Base-by-base conservation (phyloP, 2,797 vertebrate genomes). In the Synaphobranchus kaupii region DNA sequence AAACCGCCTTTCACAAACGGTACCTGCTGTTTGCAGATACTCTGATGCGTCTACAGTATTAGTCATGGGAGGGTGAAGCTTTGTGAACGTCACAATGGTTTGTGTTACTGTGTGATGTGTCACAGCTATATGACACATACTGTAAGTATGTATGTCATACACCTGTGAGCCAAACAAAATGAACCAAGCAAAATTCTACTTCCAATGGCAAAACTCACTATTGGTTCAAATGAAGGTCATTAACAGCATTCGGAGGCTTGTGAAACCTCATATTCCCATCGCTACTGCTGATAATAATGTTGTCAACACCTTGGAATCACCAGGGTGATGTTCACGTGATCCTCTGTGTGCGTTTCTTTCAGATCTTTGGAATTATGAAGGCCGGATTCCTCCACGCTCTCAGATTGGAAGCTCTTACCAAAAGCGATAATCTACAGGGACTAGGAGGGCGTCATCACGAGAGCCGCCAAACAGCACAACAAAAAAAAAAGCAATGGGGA, bases 361-460 rank as follows among this genome's bases (percentile, higher is more conserved):
- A 58, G 39, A 84, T 13, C n/a, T 31, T 84, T 6, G 83, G n/a
- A n/a, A 84, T 56, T 56, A 84, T 60, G 54, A 15, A 58, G 28
- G 54, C 60, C 28, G n/a, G 20, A 48, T 10, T 17, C 34, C 39
- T 25, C 22, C 39, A 13, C 20, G 13, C 54, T 39, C n/a, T 63
- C 47, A 86, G 50, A 78, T 48, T 28, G 50, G 4, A 25, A 15
- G 85, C 71, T 34, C 50, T 78, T 78, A 66, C 68, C 50, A 78
- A 86, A 66, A 7, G 85, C 66, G 12, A 52, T 76, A 86, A 78
- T 86, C 85, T 28, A 76, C 52, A 76, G 54, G 15, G 39, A 81
- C 76, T 80, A 50, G 80, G 71, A 44, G 47, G 71, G n/a, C 31
- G 20, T 66, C 47, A 31, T 0, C 52, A 8, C 48, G 22, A 20